These are phyloP conservation scores for Drosophila ficusphila DNA, from an alignment of 1,140 invertebrate genomes.

Conservation along the genomic window DNA sequence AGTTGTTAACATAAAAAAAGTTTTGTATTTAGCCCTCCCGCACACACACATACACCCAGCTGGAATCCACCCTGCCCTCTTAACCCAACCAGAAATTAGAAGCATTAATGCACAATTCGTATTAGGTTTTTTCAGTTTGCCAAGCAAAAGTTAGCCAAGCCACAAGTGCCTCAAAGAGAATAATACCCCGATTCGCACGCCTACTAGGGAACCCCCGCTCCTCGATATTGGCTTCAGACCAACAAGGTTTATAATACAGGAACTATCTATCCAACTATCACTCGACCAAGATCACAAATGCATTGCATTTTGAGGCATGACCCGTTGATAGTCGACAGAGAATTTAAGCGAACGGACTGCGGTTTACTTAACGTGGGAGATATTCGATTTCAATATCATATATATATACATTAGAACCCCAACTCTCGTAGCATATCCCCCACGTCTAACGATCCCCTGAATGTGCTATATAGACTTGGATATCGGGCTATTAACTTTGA, in stretches of 20 bases:
- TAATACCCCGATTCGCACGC: background rate
- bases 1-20: conserved; percentile 39
- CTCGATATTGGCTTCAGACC: conserved; percentile 1
- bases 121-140: conserved; percentile 31
- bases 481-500: conserved; percentile 21
- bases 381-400: background rate
- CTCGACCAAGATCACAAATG: conserved; percentile 51
- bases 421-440: conserved; percentile 48
- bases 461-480: conserved; percentile 19
- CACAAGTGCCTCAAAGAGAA: conserved; percentile 51
- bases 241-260: conserved; percentile 1
- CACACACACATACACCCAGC: conserved; percentile 6
- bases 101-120: conserved; percentile 23
- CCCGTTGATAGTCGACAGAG: conserved; percentile 3
- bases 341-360: conserved; percentile 17
- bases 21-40: conserved; percentile 13
- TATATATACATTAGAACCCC: conserved; percentile 20
- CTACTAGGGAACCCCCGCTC: background rate
- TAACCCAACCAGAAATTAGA: background rate
- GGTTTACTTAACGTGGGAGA: conserved; percentile 15
- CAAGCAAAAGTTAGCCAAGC: conserved; percentile 50
- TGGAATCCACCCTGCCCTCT: too few species aligned
- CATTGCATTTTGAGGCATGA: conserved; percentile 52
- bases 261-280: conserved; percentile 34
- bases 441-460: conserved; percentile 46